phyloP scores from a whole-genome alignment of 2,888 invertebrate species.

The Noctuana brunneofusca region DNA sequence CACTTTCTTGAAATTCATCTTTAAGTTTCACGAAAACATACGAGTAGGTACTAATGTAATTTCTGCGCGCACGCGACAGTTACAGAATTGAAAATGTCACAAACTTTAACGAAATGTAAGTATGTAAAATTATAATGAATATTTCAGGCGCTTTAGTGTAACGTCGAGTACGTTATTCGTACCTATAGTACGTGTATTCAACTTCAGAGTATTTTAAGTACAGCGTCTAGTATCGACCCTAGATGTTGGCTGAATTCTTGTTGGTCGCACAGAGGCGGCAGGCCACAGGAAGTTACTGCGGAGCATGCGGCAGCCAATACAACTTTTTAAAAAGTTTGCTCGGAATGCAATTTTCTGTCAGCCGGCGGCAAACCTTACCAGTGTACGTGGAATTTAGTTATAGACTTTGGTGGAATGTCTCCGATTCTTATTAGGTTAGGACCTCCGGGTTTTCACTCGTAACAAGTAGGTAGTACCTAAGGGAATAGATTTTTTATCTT shows the following conservation, averaged over 20 bases:
- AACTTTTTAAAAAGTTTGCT: slow-evolving; percentile 14
- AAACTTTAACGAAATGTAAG: background rate
- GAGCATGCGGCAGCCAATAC: background rate
- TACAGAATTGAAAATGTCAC: slow-evolving; percentile 2
- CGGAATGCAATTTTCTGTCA: slow-evolving; percentile 15
- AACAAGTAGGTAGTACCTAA: no score
- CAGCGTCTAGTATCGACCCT: background rate
- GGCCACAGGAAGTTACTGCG: slow-evolving; percentile 8
- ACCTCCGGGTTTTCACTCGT: background rate
- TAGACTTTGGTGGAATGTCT: background rate
- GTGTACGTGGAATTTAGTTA: slow-evolving; percentile 4
- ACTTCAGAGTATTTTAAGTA: background rate
- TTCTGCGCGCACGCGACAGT: background rate
- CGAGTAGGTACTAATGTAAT: background rate
- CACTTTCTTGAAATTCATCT: slow-evolving; percentile 12
- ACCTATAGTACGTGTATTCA: background rate
- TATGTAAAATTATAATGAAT: background rate
- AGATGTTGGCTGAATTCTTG: background rate
- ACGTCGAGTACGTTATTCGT: no score
- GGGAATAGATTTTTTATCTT: no score
- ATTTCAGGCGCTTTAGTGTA: background rate
- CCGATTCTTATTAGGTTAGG: background rate
- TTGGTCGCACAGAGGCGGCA: slow-evolving; percentile 7
- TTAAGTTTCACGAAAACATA: background rate
- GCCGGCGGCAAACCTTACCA: slow-evolving; percentile 2